These are phyloP conservation scores for Erinaceus europaeus DNA, from an alignment of 2,113 vertebrate species.

Conservation along the genomic window DNA sequence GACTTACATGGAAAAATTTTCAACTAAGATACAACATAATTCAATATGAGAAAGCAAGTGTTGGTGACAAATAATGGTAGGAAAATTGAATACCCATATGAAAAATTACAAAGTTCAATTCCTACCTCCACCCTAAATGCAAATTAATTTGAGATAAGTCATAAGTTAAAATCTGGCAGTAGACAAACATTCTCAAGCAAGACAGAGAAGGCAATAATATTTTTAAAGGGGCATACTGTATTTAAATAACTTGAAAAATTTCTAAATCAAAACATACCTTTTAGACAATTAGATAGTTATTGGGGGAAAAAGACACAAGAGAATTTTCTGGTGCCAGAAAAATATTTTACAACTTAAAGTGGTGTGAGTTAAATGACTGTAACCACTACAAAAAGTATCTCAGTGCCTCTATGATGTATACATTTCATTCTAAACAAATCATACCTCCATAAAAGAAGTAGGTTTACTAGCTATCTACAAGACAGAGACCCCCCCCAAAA, in stretches of 20 bases:
- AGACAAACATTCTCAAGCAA: background rate
- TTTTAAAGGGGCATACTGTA: background rate
- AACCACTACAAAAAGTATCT: too few species aligned
- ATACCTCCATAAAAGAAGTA: background rate
- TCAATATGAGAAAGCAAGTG: background rate
- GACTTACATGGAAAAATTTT: background rate
- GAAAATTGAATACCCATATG: background rate
- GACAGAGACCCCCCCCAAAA: too few species aligned
- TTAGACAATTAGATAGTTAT: background rate
- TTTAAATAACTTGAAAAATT: background rate
- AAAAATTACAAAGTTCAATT: background rate
- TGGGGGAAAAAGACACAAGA: background rate
- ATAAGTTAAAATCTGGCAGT: background rate
- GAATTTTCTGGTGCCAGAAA: background rate
- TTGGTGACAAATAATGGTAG: background rate
- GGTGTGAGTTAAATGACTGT: background rate
- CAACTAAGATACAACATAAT: too few species aligned
- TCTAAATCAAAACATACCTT: background rate
- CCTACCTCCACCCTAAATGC: background rate
- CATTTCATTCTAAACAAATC: background rate
- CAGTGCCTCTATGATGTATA: too few species aligned
- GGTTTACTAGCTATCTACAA: too few species aligned
- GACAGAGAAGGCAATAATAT: background rate
- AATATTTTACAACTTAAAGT: background rate
- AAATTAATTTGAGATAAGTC: background rate